Conservation (phyloP, 2,113 vertebrate genomes). For the Pogonocichla stellata region DNA sequence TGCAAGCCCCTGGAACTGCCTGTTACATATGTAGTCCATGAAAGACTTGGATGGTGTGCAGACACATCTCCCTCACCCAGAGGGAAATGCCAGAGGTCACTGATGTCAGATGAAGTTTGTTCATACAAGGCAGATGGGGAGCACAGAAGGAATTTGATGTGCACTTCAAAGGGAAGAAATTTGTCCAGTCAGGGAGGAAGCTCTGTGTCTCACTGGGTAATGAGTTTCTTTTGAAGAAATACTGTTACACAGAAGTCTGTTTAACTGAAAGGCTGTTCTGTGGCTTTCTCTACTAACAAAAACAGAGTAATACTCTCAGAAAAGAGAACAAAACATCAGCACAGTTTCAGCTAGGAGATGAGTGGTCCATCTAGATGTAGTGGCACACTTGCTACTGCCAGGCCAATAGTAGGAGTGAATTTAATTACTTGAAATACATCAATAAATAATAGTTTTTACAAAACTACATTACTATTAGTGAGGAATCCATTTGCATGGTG, state of each 20-base stretch:
- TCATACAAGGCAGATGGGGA: background rate
- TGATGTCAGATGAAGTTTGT: background rate
- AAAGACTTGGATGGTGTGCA: background rate
- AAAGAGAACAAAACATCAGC: background rate
- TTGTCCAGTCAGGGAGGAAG: background rate
- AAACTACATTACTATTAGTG: background rate
- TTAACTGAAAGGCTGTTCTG: background rate
- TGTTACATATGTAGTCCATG: fast-evolving
- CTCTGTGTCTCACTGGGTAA: background rate
- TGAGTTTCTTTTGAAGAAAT: background rate
- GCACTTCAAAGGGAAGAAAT: constrained; percentile 1
- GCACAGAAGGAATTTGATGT: background rate
- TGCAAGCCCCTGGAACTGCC: background rate
- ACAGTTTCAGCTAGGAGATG: background rate
- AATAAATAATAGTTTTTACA: background rate
- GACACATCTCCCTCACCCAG: background rate
- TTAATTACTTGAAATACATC: background rate
- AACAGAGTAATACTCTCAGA: background rate
- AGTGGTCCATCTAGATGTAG: background rate
- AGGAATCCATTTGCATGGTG: background rate
- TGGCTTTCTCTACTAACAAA: background rate
- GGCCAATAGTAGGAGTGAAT: background rate
- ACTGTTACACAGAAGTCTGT: background rate
- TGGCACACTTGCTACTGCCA: background rate
- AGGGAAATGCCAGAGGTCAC: background rate